Evolutionary conservation across 2,113 vertebrate genomes (phyloP).

Genomic region (Archocentrus centrarchus): DNA sequence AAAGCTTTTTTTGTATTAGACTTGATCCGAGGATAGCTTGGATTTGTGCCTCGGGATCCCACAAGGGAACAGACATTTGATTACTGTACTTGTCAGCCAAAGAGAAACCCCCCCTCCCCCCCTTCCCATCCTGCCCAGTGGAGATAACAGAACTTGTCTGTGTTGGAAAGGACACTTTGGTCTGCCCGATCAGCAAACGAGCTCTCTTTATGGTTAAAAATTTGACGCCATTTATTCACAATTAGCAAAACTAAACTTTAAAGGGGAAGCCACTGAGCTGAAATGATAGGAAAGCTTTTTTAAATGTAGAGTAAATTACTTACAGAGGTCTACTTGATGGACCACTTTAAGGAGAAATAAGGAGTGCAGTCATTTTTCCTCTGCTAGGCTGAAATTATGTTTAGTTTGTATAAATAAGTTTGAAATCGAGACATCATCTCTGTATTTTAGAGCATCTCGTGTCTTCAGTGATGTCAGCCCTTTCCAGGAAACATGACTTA

Average conservation of each 20-base stretch:
- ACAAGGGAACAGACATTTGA: slow-evolving; percentile 64
- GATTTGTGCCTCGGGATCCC: slow-evolving; percentile 48
- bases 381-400: neutral
- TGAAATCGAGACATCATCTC: neutral
- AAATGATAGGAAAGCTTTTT: neutral
- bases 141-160: slow-evolving; percentile 63
- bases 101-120: slow-evolving; percentile 14
- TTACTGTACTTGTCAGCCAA: slow-evolving; percentile 64
- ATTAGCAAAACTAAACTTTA: slow-evolving; percentile 4
- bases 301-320: neutral
- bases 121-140: slow-evolving; percentile 33
- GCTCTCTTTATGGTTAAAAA: slow-evolving; percentile 17
- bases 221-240: neutral
- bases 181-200: slow-evolving; percentile 24
- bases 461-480: neutral
- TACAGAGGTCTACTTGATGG: neutral
- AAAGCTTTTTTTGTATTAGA: slow-evolving; percentile 54
- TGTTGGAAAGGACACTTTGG: slow-evolving; percentile 16
- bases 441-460: neutral
- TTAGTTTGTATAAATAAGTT: neutral
- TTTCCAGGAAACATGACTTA: neutral
- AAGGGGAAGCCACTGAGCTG: neutral
- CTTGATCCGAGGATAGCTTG: slow-evolving; percentile 54
- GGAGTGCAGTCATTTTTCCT: neutral
- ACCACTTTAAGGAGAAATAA: neutral